Conservation (phyloP, 2,797 vertebrate species). For the Clarias fuscus region DNA sequence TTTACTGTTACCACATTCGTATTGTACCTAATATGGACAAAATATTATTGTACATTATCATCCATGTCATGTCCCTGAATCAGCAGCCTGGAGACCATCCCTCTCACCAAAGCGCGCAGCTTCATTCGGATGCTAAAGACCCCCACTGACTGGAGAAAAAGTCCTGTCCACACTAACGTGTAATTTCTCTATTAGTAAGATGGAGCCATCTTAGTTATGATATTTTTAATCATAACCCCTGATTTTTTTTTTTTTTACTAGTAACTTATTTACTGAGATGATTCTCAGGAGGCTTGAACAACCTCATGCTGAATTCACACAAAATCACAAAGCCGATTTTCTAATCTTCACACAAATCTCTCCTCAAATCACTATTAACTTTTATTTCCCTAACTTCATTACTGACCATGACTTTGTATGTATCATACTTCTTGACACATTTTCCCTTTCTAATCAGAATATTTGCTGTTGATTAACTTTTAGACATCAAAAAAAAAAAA, state of each 20-base stretch:
- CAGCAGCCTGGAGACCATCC: constrained; percentile 73
- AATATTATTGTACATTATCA: constrained; percentile 27
- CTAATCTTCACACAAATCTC: background rate
- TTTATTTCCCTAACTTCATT: background rate
- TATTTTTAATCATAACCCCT: constrained; percentile 42
- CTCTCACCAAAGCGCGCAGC: constrained; percentile 73
- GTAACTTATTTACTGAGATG: background rate
- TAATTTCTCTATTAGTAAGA: constrained; percentile 89
- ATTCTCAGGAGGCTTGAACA: background rate
- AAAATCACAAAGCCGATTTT: background rate
- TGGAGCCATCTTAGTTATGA: constrained; percentile 49
- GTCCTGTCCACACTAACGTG: constrained; percentile 76
- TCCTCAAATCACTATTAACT: background rate
- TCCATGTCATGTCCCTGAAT: constrained; percentile 59
- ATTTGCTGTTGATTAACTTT: background rate
- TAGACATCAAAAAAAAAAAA: background rate
- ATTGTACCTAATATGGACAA: no score
- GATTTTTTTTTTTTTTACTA: background rate
- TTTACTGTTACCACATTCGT: constrained; percentile 5
- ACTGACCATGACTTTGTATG: background rate
- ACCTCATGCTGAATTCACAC: background rate
- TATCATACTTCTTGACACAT: background rate
- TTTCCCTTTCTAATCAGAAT: background rate
- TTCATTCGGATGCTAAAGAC: constrained; percentile 86
- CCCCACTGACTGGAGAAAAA: constrained; percentile 84